Evolutionary conservation across 2,888 invertebrate genomes (phyloP), one percentile per base, ranked within the genome.

Genomic region (Petrophora chlorosata): DNA sequence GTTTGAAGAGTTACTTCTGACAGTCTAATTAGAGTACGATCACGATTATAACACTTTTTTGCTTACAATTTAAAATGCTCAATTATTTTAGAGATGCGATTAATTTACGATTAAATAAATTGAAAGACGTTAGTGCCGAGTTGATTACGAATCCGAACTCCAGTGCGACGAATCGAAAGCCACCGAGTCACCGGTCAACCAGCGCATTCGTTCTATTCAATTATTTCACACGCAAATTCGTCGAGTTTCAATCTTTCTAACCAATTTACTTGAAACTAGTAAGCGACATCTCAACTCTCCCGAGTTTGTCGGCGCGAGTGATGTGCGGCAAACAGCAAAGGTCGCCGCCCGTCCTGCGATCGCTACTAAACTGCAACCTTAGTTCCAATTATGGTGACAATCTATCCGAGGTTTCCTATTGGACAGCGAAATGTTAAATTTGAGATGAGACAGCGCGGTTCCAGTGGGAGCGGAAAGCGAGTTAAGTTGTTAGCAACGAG

Each of bases 321-420:
- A 50, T 53, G 42, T 40, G 8, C 9, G 34, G 29, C n/a, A n/a
- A n/a, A n/a, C n/a, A n/a, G 48, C 57, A 56, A 49, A 53, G 49
- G 61, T 48, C 48, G 43, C 47, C 39, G 40, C 48, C 53, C 40
- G 44, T 43, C 56, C 53, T 23, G 29, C 29, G 25, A 47, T 41
- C 47, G 52, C 43, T 50, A 33, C 30, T 44, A 43, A 59, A 44
- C 53, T 65, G 46, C 30, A 42, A 32, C 36, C 35, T 42, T 8
- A 69, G 63, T 61, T 65, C 65, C 76, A 79, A 78, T 79, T 76
- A 78, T 67, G 50, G 39, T 53, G 54, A 75, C 78, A 77, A 79
- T 74, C 72, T 74, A 70, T 68, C 62, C 47, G 34, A 32, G 59
- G 10, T 48, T 53, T 25, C 51, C 58, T 54, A 79, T 78, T 77